Evolutionary conservation across 2,797 vertebrate genomes (phyloP).

Genomic region (Eleutherodactylus coqui): DNA sequence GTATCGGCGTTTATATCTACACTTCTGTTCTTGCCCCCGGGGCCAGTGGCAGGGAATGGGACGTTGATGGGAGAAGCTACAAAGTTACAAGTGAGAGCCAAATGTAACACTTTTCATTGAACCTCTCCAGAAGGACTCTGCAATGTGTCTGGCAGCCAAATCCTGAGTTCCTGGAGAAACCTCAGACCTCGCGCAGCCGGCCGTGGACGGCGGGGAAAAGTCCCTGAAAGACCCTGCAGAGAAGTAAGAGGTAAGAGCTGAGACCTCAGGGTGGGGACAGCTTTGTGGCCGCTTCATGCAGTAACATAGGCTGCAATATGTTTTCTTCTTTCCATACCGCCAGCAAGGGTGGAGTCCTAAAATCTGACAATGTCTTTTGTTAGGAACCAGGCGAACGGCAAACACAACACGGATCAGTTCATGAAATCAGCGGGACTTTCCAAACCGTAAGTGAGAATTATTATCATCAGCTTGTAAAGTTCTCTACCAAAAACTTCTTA

Average conservation of each 20-base stretch:
- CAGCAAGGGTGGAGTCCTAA: constrained; percentile 24
- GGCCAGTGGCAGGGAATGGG: background rate
- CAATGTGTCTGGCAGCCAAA: constrained; percentile 24
- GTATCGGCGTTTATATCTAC: background rate
- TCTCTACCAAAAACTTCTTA: background rate
- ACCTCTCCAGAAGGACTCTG: constrained; percentile 32
- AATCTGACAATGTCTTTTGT: constrained; percentile 30
- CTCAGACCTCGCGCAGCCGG: background rate
- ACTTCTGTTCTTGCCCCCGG: background rate
- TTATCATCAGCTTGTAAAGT: background rate
- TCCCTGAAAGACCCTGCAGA: background rate
- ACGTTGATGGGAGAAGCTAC: background rate
- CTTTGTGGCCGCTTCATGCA: background rate
- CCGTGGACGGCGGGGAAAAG: background rate
- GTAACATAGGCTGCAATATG: background rate
- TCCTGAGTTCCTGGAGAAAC: background rate
- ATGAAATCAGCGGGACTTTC: background rate
- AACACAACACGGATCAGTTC: constrained; percentile 2
- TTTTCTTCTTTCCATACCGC: background rate
- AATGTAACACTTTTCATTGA: constrained; percentile 53
- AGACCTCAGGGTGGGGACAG: background rate
- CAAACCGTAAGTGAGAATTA: background rate
- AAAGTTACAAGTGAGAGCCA: constrained; percentile 49
- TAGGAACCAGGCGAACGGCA: constrained; percentile 3
- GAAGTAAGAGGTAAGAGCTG: constrained; percentile 18